Percentiles rank a stretch among this genome's conserved stretches.
Evolutionary conservation across 53 echinoderm and acorn worm genomes (phyloP).

Genomic region (Crossaster papposus): DNA sequence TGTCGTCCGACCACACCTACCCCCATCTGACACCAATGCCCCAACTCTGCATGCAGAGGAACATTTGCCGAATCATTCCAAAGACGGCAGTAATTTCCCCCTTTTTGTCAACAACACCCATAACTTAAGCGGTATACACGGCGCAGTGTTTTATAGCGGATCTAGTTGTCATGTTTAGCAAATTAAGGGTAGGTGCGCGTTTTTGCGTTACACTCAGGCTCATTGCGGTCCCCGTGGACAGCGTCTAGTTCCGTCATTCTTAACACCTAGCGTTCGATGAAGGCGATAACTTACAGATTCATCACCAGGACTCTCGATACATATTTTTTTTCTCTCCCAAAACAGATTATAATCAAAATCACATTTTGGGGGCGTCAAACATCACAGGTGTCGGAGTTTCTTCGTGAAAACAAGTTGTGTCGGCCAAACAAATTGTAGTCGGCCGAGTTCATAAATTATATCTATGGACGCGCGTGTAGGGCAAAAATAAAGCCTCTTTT

Average conservation of each 20-base stretch:
- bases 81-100: slow-evolving; percentile 41
- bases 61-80: slow-evolving; percentile 36
- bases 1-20: slow-evolving; percentile 40
- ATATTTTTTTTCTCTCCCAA: neutral
- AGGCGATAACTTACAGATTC: neutral
- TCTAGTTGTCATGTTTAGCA: slow-evolving; percentile 42
- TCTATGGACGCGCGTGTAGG: too few relatives aligned
- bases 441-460: too few relatives aligned
- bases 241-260: neutral
- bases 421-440: too few relatives aligned
- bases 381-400: too few relatives aligned
- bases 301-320: neutral
- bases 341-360: neutral
- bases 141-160: slow-evolving; percentile 10
- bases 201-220: neutral
- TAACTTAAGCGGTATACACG: neutral
- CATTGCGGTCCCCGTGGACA: slow-evolving; percentile 1
- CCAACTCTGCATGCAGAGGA: neutral
- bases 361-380: neutral
- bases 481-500: too few relatives aligned
- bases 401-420: too few relatives aligned
- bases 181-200: slow-evolving; percentile 8
- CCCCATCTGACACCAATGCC: slow-evolving; percentile 54
- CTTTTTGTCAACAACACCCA: slow-evolving; percentile 22
- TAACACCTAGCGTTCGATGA: neutral